Base-by-base conservation (phyloP, 1,140 invertebrate genomes). In the Euura saliciscinereae region DNA sequence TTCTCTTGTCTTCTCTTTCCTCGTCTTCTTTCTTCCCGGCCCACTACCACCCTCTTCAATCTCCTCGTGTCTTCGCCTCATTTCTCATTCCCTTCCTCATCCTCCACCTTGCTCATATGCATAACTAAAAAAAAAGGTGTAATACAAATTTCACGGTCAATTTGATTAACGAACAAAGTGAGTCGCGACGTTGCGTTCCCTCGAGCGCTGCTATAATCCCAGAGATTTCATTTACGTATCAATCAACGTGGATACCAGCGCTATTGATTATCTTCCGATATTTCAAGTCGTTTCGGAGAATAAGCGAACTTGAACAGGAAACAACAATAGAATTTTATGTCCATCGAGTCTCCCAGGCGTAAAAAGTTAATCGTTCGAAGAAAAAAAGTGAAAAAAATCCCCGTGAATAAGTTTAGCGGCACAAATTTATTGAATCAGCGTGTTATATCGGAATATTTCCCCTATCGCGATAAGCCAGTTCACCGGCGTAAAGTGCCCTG, bases 71-170 rank as follows among this genome's bases (percentile, higher is more conserved):
- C 72, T 68, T 68, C 70, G 71, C 71, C 71, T 51, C 69, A 70
- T 66, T 64, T 43, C 76, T 81, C 78, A 76, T 80, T 78, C 6
- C 13, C 77, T 66, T 64, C 44, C 76, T 81, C 78, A 76, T 80
- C 78, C 6, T 59, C 77, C 80, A 79, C 80, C 83, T 85, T 83
- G 84, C 86, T 86, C 84, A 84, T 84, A 86, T 86, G 84, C 85
- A 85, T 85, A 86, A 86, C 83, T 83, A 79, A 80, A 80, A 77
- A 77, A 82, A 59, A 83, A 86, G 79, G 84, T 86, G 84, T 85
- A 85, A 81, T 79, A 80, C 78, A 79, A 82, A 80, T 80, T 86
- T 85, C 82, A 86, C 84, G 81, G 82, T 77, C 78, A 74, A 76
- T 68, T 59, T 59, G 51, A 59, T 59, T 59, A 59, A 8, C 8